Percentiles rank a stretch among this genome's conserved stretches.
Evolutionary conservation across 2,888 invertebrate species (phyloP).

Genomic region (Diachrysia chrysitis): DNA sequence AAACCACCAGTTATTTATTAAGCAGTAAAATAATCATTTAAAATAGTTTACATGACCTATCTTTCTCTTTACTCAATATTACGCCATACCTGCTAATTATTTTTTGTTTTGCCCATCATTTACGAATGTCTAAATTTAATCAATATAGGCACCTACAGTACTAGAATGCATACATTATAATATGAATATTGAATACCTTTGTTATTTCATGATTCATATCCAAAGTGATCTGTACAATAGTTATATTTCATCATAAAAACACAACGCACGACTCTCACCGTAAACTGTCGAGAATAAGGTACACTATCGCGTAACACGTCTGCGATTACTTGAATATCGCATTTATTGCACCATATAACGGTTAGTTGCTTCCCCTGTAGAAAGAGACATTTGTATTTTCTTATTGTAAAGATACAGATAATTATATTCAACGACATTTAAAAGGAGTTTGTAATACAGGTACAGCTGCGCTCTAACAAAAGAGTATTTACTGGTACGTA

Average conservation of each 20-base stretch:
- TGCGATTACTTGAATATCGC: background rate
- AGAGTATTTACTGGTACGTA: background rate
- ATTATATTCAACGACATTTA: background rate
- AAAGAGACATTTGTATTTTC: background rate
- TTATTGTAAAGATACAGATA: background rate
- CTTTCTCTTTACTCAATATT: background rate
- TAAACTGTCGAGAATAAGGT: constrained; percentile 15
- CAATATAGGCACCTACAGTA: background rate
- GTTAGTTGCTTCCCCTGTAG: background rate
- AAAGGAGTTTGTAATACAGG: background rate
- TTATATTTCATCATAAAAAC: constrained; percentile 44
- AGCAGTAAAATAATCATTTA: too few species aligned
- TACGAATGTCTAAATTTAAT: background rate
- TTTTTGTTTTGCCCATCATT: background rate
- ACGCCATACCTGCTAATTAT: background rate
- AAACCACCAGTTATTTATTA: too few species aligned
- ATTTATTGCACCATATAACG: constrained; percentile 2
- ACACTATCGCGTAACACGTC: constrained; percentile 19
- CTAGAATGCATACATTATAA: background rate
- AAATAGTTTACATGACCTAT: too few species aligned
- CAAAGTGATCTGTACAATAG: constrained; percentile 23
- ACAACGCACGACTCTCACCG: background rate
- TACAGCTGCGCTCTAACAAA: constrained; percentile 5
- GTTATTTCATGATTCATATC: constrained; percentile 43
- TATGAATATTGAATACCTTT: constrained; percentile 16